Evolutionary conservation across 2,113 vertebrate species (phyloP).

Genomic region (Cryptomyrus ogoouensis): DNA sequence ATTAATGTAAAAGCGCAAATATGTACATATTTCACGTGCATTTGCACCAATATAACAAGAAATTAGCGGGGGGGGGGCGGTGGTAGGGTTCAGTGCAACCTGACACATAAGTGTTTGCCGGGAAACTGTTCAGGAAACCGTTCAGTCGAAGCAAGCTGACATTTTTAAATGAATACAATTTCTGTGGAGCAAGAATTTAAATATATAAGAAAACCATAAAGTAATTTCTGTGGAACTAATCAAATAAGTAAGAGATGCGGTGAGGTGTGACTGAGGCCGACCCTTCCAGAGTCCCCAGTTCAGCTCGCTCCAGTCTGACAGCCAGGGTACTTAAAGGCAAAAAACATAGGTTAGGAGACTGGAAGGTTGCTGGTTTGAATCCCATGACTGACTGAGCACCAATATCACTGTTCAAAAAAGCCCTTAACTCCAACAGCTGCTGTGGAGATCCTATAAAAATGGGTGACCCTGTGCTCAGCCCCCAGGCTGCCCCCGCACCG

Average conservation of each 20-base stretch:
- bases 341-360: neutral
- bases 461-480: neutral
- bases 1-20: too few relatives aligned
- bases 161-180: neutral
- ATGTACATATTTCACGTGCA: too few relatives aligned
- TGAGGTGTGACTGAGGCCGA: neutral
- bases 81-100: neutral
- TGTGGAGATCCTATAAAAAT: neutral
- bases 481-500: neutral
- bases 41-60: too few relatives aligned
- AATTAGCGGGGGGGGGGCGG: too few relatives aligned
- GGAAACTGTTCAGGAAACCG: neutral
- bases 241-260: neutral
- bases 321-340: neutral
- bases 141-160: neutral
- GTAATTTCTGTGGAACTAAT: neutral
- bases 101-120: neutral
- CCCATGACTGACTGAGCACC: neutral
- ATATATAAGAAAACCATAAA: neutral
- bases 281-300: neutral
- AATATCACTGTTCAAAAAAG: neutral
- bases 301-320: neutral
- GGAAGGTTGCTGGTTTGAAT: neutral
- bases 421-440: neutral
- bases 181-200: neutral